Evolutionary conservation across 1,140 invertebrate species (phyloP).

Genomic region (Megalonaias nervosa): DNA sequence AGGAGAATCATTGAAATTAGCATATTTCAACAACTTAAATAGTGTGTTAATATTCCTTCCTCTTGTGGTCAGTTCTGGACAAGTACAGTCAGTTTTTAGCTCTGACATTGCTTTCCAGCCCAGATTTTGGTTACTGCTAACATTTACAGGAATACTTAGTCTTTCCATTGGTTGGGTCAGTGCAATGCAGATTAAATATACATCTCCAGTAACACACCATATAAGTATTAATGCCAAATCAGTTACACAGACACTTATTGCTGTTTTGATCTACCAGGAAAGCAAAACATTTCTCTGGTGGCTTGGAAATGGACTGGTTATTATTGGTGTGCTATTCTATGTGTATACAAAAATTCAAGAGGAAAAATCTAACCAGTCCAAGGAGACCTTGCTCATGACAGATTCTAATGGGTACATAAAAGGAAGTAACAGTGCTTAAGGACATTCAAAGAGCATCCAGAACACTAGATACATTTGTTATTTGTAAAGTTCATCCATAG

Average conservation of each 20-base stretch:
- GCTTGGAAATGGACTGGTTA: conserved; percentile 65
- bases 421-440: no score
- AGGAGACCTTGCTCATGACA: no score
- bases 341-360: conserved; percentile 47
- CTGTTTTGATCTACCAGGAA: conserved; percentile 63
- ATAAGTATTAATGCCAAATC: conserved; percentile 70
- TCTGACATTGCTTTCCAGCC: conserved; percentile 34
- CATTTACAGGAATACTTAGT: conserved; percentile 61
- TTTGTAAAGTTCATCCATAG: no score
- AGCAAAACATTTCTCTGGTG: conserved; percentile 65
- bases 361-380: neutral
- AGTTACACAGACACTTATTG: conserved; percentile 67
- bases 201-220: conserved; percentile 69
- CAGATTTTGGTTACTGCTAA: conserved; percentile 57
- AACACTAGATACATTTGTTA: no score
- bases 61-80: conserved; percentile 56
- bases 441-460: no score
- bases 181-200: conserved; percentile 67
- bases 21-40: conserved; percentile 65
- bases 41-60: conserved; percentile 61
- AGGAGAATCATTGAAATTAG: conserved; percentile 57
- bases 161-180: conserved; percentile 67
- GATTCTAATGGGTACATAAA: no score
- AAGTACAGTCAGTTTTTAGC: conserved; percentile 45
- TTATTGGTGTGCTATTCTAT: conserved; percentile 63